Evolutionary conservation across 2,888 invertebrate genomes (phyloP), one percentile per base, ranked within the genome.

Genomic region (Nomada ruficornis): DNA sequence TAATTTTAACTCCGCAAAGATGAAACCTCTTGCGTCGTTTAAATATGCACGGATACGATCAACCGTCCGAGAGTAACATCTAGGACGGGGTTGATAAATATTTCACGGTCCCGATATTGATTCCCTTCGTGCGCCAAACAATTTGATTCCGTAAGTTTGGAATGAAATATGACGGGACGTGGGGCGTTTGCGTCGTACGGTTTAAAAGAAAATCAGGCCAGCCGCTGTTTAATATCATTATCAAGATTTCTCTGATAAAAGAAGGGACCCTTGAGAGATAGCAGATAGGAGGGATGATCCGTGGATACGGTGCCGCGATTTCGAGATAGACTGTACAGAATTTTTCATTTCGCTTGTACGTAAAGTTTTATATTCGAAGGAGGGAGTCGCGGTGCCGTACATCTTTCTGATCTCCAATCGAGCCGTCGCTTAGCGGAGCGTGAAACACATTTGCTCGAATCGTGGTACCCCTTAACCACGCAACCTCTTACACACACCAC

Each of bases 391-490:
- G 85, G 62, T 72, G 85, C 78, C 88, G 89, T 91, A 91, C 92
- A 92, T 92, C 92, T 92, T 89, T 90, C 91, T 88, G 92, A 91
- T 92, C 92, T 91, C 89, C 91, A 91, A 93, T 93, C 91, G 92
- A 91, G 90, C 91, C 91, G 91, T 92, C 92, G 93, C 91, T 93
- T 93, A 93, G 91, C 91, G 91, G 88, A 92, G 91, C 93, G 91
- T 92, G 91, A 93, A 93, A 91, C 92, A 90, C 91, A 92, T 93
- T 93, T 92, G 91, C 91, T 91, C 90, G 89, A 91, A 92, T 89
- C 90, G 80, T 79, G 90, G 87, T 86, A 76, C 87, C 86, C 36
- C 86, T 91, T 90, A 90, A 88, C 89, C 89, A 89, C 88, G 89
- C 90, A 89, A 90, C 85, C 74, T 85, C 79, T 83, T 82, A 80